Conservation (phyloP, 2,888 invertebrate genomes). For the Petrolisthes cinctipes region DNA sequence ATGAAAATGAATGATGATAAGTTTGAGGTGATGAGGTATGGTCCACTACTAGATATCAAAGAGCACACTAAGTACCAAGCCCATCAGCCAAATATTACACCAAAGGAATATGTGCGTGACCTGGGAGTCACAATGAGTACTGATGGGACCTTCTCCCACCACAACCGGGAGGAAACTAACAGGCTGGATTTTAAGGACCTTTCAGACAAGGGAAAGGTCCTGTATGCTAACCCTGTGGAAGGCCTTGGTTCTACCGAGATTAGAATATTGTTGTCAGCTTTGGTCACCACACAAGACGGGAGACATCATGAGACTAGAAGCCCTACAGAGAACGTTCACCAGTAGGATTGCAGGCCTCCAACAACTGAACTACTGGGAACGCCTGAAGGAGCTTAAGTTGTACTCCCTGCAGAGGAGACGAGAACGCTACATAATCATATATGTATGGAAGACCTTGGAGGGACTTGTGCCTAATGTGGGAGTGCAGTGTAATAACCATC, state of each 20-base stretch:
- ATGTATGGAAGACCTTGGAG: neutral
- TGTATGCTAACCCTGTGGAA: neutral
- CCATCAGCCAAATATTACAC: neutral
- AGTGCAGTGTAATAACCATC: neutral
- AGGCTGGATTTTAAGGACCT: neutral
- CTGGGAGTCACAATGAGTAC: neutral
- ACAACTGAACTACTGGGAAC: slow-evolving; percentile 17
- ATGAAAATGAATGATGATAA: too few relatives aligned
- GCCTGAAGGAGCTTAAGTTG: neutral
- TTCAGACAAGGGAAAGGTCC: neutral
- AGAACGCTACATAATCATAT: too few relatives aligned
- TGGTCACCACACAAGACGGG: slow-evolving; percentile 10
- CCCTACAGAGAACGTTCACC: slow-evolving; percentile 12
- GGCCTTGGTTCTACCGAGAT: neutral
- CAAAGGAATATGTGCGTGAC: neutral
- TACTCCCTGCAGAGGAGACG: too few relatives aligned
- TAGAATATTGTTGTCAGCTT: slow-evolving; percentile 18
- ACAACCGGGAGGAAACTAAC: neutral
- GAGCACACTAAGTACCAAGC: neutral
- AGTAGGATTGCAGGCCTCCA: neutral
- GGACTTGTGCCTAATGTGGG: neutral
- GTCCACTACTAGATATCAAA: neutral
- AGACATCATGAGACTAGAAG: neutral
- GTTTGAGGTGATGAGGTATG: too few relatives aligned
- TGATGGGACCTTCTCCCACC: neutral